Base-by-base conservation (phyloP, 2,113 vertebrate genomes). In the Trinectes maculatus region DNA sequence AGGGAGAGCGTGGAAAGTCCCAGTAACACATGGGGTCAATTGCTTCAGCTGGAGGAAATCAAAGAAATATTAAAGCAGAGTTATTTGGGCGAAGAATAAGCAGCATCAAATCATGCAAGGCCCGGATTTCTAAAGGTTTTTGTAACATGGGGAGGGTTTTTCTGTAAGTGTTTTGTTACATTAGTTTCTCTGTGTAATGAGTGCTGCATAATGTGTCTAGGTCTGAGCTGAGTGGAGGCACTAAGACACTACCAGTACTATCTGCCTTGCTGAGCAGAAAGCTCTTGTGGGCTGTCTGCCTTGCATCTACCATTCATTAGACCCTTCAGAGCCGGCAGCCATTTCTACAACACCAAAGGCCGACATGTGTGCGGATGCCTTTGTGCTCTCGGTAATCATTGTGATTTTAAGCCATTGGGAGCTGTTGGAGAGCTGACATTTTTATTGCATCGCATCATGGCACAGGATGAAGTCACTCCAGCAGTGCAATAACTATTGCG, bases 1-100 rank as follows among this genome's bases (percentile, higher is more conserved):
- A 61, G 73, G 63, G 68, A 62, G 60, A 74, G 34, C 12, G 16
- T 86, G 89, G 88, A 91, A 92, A 88, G 84, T 91, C 87, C 87
- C 85, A 65, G 67, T 60, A 83, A 91, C 78, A 91, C 77, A 87
- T 85, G 79, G 71, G 82, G 81, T 85, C 83, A 70, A 82, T 87
- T 90, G 77, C 79, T 79, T 85, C 40, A 72, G 40, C 64, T 60
- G 64, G 80, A 88, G 84, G 80, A 89, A 88, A 85, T 78, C 57
- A 72, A 85, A 85, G 57, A 85, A 81, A 81, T 81, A 79, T 82
- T 84, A 73, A 69, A 59, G 65, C 47, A 67, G 43, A 61, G 56
- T 54, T 52, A 40, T 61, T 3, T 0, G 24, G 63, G 62, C 40
- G 29, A 47, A 13, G 67, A 29, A 63, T 29, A 22, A 22, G 18